Conservation (phyloP, 2,888 invertebrate genomes). For the Drosophila quinaria region DNA sequence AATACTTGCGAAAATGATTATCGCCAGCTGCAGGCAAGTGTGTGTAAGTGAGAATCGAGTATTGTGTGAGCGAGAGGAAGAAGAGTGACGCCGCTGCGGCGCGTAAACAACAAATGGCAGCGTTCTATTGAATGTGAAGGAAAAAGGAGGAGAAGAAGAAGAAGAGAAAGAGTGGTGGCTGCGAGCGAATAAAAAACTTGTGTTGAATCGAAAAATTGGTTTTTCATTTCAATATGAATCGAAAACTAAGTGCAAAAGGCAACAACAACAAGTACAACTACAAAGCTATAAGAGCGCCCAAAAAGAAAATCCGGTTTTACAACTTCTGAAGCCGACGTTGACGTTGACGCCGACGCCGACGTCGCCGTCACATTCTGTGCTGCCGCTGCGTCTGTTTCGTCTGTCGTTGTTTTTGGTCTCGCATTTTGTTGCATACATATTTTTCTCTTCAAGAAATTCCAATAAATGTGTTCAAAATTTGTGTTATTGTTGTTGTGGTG, state of each 20-base stretch:
- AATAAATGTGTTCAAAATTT: conserved; percentile 41
- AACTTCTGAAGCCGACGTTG: conserved; percentile 60
- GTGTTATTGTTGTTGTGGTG: conserved; percentile 19
- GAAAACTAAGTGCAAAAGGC: conserved; percentile 77
- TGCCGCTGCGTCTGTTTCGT: conserved; percentile 2
- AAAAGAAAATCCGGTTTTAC: conserved; percentile 83
- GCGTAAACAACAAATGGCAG: conserved; percentile 66
- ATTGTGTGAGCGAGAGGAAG: conserved; percentile 4
- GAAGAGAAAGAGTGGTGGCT: conserved; percentile 22
- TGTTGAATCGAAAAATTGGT: conserved; percentile 52
- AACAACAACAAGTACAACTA: conserved; percentile 42
- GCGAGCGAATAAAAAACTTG: conserved; percentile 28
- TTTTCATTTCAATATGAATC: conserved; percentile 61
- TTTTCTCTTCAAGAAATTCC: conserved; percentile 42
- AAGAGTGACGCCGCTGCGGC: conserved; percentile 60
- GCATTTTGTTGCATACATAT: conserved; percentile 39
- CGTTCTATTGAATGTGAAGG: conserved; percentile 64
- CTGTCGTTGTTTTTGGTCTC: conserved; percentile 10
- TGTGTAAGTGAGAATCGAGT: conserved; percentile 66
- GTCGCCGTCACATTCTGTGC: conserved; percentile 17
- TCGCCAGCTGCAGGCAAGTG: conserved; percentile 65
- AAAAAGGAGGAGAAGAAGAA: conserved; percentile 20
- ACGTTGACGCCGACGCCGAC: conserved; percentile 13
- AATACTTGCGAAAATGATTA: conserved; percentile 62
- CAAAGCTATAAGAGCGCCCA: conserved; percentile 61